Evolutionary conservation across 1,140 invertebrate species (phyloP).

Genomic region (Physella acuta): DNA sequence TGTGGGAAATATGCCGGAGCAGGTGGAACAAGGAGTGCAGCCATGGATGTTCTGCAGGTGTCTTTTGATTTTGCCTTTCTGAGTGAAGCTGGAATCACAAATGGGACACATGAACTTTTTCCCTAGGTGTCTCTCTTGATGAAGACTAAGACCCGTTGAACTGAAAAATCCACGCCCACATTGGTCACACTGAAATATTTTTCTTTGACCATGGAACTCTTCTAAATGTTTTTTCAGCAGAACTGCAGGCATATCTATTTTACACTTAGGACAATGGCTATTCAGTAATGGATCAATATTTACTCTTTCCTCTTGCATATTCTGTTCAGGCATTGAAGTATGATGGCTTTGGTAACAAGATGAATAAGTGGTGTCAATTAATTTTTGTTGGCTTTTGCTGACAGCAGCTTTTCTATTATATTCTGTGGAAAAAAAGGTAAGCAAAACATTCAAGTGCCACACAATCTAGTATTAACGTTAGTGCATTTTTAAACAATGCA

Average conservation of each 20-base stretch:
- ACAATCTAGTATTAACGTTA: too few species aligned
- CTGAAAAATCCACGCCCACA: constrained; percentile 14
- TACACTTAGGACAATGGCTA: constrained; percentile 3
- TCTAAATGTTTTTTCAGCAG: not conserved
- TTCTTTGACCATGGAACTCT: not conserved
- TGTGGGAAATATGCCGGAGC: constrained; percentile 7
- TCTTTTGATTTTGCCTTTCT: constrained; percentile 14
- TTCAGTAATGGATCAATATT: too few species aligned
- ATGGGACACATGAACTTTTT: constrained; percentile 7
- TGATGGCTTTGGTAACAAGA: too few species aligned
- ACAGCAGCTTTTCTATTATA: too few species aligned
- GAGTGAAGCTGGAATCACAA: constrained; percentile 15
- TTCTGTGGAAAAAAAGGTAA: too few species aligned
- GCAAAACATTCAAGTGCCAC: too few species aligned
- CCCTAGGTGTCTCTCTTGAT: not conserved
- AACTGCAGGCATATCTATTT: not conserved
- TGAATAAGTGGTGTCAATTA: too few species aligned
- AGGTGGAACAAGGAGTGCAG: constrained; percentile 8
- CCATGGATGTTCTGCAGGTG: constrained; percentile 7
- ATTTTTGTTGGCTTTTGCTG: too few species aligned
- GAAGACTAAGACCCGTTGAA: not conserved
- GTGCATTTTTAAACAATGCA: too few species aligned
- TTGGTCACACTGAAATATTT: not conserved
- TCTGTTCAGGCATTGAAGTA: too few species aligned
- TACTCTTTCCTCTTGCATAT: too few species aligned